Evolutionary conservation across 2,113 vertebrate species (phyloP), one percentile per base, ranked within the genome.

Genomic region (Microtus montanus): DNA sequence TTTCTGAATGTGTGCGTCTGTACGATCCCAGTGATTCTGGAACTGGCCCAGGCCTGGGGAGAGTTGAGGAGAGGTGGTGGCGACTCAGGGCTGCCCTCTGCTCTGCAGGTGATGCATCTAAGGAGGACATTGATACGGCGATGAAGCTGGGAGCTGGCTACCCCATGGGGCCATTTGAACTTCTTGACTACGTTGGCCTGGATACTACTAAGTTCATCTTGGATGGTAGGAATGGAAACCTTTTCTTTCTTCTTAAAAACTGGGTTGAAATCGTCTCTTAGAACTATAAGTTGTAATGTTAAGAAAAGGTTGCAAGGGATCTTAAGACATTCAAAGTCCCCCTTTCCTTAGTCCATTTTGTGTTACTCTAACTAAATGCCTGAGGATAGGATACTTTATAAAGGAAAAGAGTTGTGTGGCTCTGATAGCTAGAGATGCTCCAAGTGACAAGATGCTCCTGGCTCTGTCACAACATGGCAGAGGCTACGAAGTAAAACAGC

Each of bases 141-240:
- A 99, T 99, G 99, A 99, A 99, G 97, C 97, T 99, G 15, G 99
- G 99, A 5, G 99, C 99, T 26, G 99, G 99, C 33, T 99, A 99
- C 98, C 99, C 99, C 58, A 99, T 99, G 99, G 99, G 99, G 28
- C 99, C 99, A 0, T 99, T 99, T 97, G 99, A 99, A 97, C 99
- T 99, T 24, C 94, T 99, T 22, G 99, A 99, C 97, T 99, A 99
- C 2, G 99, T 99, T 22, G 99, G 99, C 87, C 98, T 99, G 94
- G 99, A 99, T 97, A 99, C 99, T 15, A 95, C 97, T 0, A 99
- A 99, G 98, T 99, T 99, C 97, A 99, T 99, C 96, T 89, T 99
- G 52, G 99, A 99, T 14, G 99, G 99, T 99, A 98, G 98, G 90
- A 70, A 78, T 80, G 75, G 66, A 90, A 91, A 0, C 82, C 74